Base-by-base conservation (phyloP, 92 coral and sea anemone genomes). In the Parazoanthus atlanticus region DNA sequence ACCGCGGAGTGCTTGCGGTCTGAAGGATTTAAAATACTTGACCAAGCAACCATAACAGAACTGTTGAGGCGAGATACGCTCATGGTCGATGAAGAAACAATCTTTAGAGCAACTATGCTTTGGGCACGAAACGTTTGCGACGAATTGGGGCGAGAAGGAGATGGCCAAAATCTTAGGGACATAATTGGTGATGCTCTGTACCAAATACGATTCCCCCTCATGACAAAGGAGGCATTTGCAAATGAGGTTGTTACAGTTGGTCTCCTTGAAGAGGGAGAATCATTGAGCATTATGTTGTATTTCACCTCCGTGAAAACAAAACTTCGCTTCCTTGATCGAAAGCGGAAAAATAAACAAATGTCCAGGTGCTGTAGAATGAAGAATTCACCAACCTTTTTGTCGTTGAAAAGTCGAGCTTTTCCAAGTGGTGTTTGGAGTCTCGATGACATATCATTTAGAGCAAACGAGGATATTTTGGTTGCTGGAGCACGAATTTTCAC, bases 111-210 rank as follows among this genome's bases (percentile, higher is more conserved):
- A 40, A 80, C 70, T 1, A 19, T 80, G 8, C 82, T 80, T 70
- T 88, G 90, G 90, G 75, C 38, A 25, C 86, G 75, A 28, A 47
- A 26, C 25, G 69, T 6, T 29, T 80, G 90, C 61, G 12, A 21
- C 31, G 54, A 80, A 30, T 71, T 26, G 30, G 73, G 86, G 25
- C 56, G 30, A 33, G 65, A 88, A 26, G 9, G 11, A 65, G 84
- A 67, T 13, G 47, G 28, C 19, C 36, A 88, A 43, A 88, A 81
- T 70, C n/a, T 77, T 52, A 71, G 81, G 61, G n/a, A 54, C 7
- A 26, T 88, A 67, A 58, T 81, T 67, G 90, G 90, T 28, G 87
- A 88, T 17, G 87, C 82, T 4, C 25, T 89, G 9, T 81, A 89
- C 54, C 66, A 81, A 61, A 67, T 89, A 49, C 21, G 91, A 25